Evolutionary conservation across 2,113 vertebrate species (phyloP).

Genomic region (Formicarius rufipectus): DNA sequence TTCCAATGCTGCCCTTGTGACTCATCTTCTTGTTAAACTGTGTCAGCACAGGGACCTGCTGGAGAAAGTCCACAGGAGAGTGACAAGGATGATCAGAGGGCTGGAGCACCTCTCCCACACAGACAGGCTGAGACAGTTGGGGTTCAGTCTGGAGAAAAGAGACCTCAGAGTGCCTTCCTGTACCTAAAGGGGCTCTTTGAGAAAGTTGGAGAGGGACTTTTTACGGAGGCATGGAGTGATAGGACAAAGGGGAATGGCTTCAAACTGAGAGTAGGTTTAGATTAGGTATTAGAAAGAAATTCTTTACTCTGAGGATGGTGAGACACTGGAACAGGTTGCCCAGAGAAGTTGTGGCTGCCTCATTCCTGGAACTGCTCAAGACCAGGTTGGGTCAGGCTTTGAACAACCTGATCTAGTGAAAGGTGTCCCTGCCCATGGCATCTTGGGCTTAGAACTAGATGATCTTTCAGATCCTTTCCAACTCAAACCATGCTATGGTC

Average conservation of each 20-base stretch:
- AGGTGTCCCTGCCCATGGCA: not conserved
- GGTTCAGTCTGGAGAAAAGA: not conserved
- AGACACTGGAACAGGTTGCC: not conserved
- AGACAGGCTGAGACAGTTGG: not conserved
- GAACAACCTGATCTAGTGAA: not conserved
- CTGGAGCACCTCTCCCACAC: not conserved
- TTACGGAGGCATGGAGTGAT: not conserved
- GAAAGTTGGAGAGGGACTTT: not conserved
- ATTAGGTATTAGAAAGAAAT: not conserved
- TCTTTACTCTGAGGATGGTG: not conserved
- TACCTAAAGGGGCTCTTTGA: not conserved
- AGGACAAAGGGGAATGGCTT: not conserved
- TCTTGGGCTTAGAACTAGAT: not conserved
- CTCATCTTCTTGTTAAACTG: not conserved
- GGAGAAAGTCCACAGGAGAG: not conserved
- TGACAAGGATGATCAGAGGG: not conserved
- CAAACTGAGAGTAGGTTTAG: not conserved
- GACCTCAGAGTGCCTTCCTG: not conserved
- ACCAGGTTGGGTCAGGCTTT: not conserved
- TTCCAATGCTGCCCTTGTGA: not conserved
- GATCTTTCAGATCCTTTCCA: not conserved
- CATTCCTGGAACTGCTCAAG: not conserved
- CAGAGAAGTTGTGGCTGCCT: not conserved
- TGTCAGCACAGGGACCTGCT: not conserved
- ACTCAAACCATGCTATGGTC: not conserved